These are phyloP conservation scores for Cabera pusaria DNA, from an alignment of 2,888 invertebrate genomes.

Conservation along the genomic window DNA sequence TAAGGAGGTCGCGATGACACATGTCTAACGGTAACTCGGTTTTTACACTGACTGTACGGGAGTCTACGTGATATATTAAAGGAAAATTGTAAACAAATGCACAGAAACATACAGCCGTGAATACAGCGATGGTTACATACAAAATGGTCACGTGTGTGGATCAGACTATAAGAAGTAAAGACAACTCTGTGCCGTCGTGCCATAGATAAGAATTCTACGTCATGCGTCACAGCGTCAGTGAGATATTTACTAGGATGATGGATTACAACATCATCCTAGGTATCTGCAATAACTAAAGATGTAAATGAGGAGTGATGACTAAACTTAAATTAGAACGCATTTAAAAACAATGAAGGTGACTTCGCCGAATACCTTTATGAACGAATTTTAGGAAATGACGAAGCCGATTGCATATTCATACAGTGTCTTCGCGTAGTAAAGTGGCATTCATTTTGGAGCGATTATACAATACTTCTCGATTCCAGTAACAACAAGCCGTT, in stretches of 20 bases:
- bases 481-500: slow-evolving; percentile 44
- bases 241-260: no score
- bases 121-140: no score
- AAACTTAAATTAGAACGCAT: slow-evolving; percentile 1
- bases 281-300: slow-evolving; percentile 2
- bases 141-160: slow-evolving; percentile 25
- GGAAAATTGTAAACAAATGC: slow-evolving; percentile 45
- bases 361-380: slow-evolving; percentile 39
- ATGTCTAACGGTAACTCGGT: slow-evolving; percentile 78
- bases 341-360: slow-evolving; percentile 21
- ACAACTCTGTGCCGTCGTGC: slow-evolving; percentile 1
- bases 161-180: slow-evolving; percentile 28
- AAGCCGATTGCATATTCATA: slow-evolving; percentile 41
- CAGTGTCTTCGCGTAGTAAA: slow-evolving; percentile 31
- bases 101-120: no score
- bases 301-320: no score
- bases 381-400: slow-evolving; percentile 40
- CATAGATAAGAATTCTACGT: slow-evolving; percentile 7
- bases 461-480: slow-evolving; percentile 44
- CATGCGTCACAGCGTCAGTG: no score
- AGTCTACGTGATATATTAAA: slow-evolving; percentile 49
- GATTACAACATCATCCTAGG: no score
- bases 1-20: slow-evolving; percentile 78
- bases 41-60: slow-evolving; percentile 52
- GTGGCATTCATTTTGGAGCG: slow-evolving; percentile 38